Evolutionary conservation across 2,888 invertebrate species (phyloP), one percentile per base, ranked within the genome.

Genomic region (Trichopria drosophilae): DNA sequence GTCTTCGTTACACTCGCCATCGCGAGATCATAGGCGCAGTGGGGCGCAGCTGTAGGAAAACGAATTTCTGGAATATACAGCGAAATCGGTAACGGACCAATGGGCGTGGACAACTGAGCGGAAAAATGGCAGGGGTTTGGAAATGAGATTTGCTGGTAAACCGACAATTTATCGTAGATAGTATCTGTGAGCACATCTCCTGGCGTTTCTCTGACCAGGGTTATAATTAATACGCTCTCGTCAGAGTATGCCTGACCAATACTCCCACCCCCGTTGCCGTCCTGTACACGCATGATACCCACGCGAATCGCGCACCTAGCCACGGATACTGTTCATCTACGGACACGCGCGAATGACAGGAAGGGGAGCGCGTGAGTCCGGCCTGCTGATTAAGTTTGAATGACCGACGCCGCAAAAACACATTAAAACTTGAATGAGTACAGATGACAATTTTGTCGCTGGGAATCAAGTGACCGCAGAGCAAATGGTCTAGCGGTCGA

Each of bases 61-160:
- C n/a, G n/a, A n/a, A n/a, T n/a, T n/a, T n/a, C n/a, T n/a, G n/a
- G n/a, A n/a, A n/a, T n/a, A n/a, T n/a, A n/a, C n/a, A n/a, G n/a
- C n/a, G n/a, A n/a, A n/a, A n/a, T n/a, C n/a, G n/a, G n/a, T n/a
- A n/a, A n/a, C 24, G 44, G 24, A 28, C 46, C 55, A 58, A 55
- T 51, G 56, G 53, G 53, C 57, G 55, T 42, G 64, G 65, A 67
- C 64, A 67, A 67, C 67, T 68, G 66, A 63, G 66, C 60, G 64
- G 63, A 70, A 69, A 70, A 69, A 68, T 65, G 61, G 59, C 61
- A 59, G 62, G 62, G 32, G 66, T 66, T 68, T 72, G 71, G 71
- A 72, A 74, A 74, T 74, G 73, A 75, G 73, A 75, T 73, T 74
- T 71, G 71, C 69, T 70, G 74, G 74, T 75, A 71, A 74, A 73